Evolutionary conservation across 1,140 invertebrate species (phyloP).

Genomic region (Atta texana): DNA sequence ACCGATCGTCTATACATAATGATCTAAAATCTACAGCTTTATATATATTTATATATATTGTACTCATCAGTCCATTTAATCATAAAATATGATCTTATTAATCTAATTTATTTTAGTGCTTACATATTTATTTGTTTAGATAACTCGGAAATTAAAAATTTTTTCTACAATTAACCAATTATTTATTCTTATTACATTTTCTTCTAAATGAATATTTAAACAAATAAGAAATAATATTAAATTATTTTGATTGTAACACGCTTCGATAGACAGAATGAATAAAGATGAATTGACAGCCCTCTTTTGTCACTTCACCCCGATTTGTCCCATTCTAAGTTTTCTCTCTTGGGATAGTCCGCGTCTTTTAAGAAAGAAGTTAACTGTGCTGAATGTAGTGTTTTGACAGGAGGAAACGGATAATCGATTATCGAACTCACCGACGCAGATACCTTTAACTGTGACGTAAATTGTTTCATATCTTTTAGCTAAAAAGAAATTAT

Average conservation of each 20-base stretch:
- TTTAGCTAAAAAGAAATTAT: not conserved
- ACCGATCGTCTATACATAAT: not conserved
- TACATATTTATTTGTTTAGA: not conserved
- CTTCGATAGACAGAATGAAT: not conserved
- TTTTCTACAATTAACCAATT: not conserved
- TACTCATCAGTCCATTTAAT: too few species aligned
- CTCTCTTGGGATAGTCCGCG: slow-evolving; percentile 37
- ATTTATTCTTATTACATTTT: not conserved
- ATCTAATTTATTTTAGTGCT: not conserved
- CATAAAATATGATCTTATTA: not conserved
- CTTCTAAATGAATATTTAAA: not conserved
- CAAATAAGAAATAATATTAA: not conserved
- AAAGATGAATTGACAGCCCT: slow-evolving; percentile 51
- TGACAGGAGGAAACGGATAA: slow-evolving; percentile 67
- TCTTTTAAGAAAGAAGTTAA: slow-evolving; percentile 64
- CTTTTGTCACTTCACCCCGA: slow-evolving; percentile 53
- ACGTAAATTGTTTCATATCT: slow-evolving; percentile 46
- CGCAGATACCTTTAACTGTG: slow-evolving; percentile 54
- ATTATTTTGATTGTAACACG: not conserved
- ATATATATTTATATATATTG: not conserved
- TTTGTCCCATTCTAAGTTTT: slow-evolving; percentile 57
- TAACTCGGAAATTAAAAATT: not conserved
- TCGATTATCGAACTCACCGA: slow-evolving; percentile 62
- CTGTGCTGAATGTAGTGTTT: slow-evolving; percentile 63
- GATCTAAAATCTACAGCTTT: not conserved